Evolutionary conservation across 2,888 invertebrate species (phyloP), one percentile per base, ranked within the genome.

Genomic region (Mythimna albipuncta): DNA sequence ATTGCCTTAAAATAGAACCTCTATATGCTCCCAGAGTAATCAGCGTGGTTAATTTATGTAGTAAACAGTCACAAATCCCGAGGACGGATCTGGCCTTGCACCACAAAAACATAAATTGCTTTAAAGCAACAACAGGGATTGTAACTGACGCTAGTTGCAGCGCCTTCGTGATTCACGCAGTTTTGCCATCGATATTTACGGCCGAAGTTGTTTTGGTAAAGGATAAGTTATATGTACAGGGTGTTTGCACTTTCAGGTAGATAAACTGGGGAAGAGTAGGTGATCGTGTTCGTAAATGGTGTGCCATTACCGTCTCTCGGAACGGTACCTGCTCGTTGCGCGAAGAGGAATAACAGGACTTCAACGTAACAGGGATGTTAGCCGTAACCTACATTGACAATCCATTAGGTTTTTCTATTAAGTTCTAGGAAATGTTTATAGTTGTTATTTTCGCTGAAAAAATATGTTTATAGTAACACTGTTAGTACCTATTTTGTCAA

Each of bases 41-140:
- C 85, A 87, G 78, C 79, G 81, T 70, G 86, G 85, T 86, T 88
- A 89, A 90, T 90, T 91, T 89, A 91, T 88, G 88, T 83, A 84
- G 86, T 85, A 88, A 90, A 89, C 88, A 85, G 80, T 87, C 82
- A 88, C 86, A 88, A 75, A 86, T 79, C 70, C 69, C 72, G 81
- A 62, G 74, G 67, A 77, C 76, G 67, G 70, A 75, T 86, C 85
- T 80, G 72, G 61, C 78, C 75, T 86, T 83, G 83, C 74, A 85
- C 83, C 80, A 87, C 85, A 88, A 88, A 86, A 86, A 87, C 87
- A 79, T 88, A 87, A 87, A 90, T 90, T 85, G 85, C 81, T 84
- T 72, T 79, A 79, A 75, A 78, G 82, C 78, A 84, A 84, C 78
- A 74, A 62, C 65, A 21, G 68, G 58, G 71, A 72, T 75, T 75